Percentiles rank a stretch among this genome's conserved stretches.
Conservation (phyloP, 2,888 invertebrate genomes). For the Pharmacophagus antenor region DNA sequence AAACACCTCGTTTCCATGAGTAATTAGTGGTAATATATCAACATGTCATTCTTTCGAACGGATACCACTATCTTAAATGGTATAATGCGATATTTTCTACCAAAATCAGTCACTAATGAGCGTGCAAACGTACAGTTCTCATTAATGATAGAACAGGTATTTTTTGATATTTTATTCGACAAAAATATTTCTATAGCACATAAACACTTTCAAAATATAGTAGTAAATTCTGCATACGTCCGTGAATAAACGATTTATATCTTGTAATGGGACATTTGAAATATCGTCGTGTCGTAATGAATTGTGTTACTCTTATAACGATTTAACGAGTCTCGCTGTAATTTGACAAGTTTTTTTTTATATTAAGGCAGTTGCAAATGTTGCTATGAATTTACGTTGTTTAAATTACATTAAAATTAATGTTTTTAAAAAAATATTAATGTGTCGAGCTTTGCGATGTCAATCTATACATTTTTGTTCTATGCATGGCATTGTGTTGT, state of each 20-base stretch:
- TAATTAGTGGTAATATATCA: constrained; percentile 77
- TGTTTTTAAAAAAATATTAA: neutral
- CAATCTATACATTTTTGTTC: neutral
- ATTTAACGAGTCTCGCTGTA: constrained; percentile 47
- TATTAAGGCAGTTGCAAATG: constrained; percentile 35
- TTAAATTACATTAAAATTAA: neutral
- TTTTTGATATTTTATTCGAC: neutral
- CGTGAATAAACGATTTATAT: constrained; percentile 45
- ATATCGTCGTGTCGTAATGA: constrained; percentile 47
- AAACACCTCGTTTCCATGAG: constrained; percentile 70
- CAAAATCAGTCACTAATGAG: constrained; percentile 57
- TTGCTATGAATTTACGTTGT: neutral
- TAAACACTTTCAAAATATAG: neutral
- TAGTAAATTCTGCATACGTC: neutral
- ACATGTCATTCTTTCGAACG: constrained; percentile 56
- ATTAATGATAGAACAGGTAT: neutral
- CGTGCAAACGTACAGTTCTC: constrained; percentile 49
- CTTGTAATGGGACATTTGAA: constrained; percentile 49
- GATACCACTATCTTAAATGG: constrained; percentile 46
- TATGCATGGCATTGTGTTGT: neutral
- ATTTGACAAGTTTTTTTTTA: constrained; percentile 33
- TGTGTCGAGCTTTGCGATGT: neutral
- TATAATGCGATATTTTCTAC: constrained; percentile 40
- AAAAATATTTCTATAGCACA: neutral
- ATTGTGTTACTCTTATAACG: constrained; percentile 51